Evolutionary conservation across 2,113 vertebrate species (phyloP), one percentile per base, ranked within the genome.

Genomic region (Oryzias javanicus): DNA sequence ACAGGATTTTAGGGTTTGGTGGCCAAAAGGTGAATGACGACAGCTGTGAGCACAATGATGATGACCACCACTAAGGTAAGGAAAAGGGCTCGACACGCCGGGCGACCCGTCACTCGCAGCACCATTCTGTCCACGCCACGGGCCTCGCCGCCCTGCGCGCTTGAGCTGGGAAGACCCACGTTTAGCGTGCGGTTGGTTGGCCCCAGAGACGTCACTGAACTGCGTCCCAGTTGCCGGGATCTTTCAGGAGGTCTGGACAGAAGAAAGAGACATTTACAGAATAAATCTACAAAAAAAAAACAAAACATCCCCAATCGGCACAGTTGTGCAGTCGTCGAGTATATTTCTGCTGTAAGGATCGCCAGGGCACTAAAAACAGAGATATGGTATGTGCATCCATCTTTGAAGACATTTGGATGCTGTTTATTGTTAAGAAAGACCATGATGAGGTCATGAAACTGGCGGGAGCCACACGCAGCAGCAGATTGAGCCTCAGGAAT

Each of bases 101-200:
- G 83, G 22, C 41, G 57, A 14, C 25, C 66, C 3, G 72, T 67
- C 72, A 90, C 35, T 0, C 73, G 62, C 42, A 68, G 56, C 61
- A 89, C 29, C 6, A 42, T 4, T 0, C 56, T 49, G 10, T 24
- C 46, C 47, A 24, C 0, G 0, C 41, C 42, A 0, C 29, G 18
- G 10, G 3, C 13, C 6, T 0, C 1, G 5, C 0, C 0, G 3
- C 5, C 29, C 13, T 19, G 4, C 0, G 10, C 4, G 0, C 27
- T 18, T 1, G 67, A 49, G 3, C 58, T 79, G 5, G 91, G 90
- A 5, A 63, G 57, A 3, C 91, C 89, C 42, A 92, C 88, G 0
- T 92, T 84, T 73, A 92, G 77, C 10, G 80, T 79, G 29, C 64
- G 82, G 40, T 72, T 82, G 27, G 65, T 6, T 0, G 71, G 72